Conservation (phyloP, 1,140 invertebrate species). For the Drosophila obscura region DNA sequence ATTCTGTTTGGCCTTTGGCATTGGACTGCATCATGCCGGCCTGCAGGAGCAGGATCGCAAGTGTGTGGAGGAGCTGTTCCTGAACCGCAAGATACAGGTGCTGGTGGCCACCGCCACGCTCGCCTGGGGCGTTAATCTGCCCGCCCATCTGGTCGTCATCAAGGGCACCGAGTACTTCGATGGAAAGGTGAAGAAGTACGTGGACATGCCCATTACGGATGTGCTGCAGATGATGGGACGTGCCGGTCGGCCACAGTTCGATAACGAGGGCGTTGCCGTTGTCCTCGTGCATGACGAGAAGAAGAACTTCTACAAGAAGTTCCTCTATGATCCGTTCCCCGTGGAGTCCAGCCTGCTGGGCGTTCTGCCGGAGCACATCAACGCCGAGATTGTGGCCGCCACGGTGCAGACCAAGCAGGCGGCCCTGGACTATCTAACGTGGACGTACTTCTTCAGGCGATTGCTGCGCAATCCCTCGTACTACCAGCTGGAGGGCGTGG, state of each 20-base stretch:
- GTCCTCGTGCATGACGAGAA: slow-evolving; percentile 99
- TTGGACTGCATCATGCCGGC: slow-evolving; percentile 99
- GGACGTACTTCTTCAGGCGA: slow-evolving; percentile 98
- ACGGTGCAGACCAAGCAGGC: slow-evolving; percentile 97
- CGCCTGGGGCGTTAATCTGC: slow-evolving; percentile 99
- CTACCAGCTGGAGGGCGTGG: slow-evolving; percentile 92
- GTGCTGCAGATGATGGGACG: slow-evolving; percentile 99
- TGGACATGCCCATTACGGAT: slow-evolving; percentile 99
- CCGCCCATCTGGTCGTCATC: slow-evolving; percentile 89
- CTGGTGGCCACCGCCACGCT: slow-evolving; percentile 98
- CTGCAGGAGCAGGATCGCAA: slow-evolving; percentile 95
- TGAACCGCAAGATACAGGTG: slow-evolving; percentile 99
- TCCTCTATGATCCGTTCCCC: slow-evolving; percentile 99
- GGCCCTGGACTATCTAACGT: slow-evolving; percentile 98
- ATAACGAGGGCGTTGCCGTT: slow-evolving; percentile 97
- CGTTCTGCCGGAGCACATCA: slow-evolving; percentile 97
- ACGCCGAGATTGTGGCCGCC: slow-evolving; percentile 98
- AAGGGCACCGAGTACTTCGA: slow-evolving; percentile 99
- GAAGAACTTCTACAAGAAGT: slow-evolving; percentile 99
- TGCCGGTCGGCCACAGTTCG: slow-evolving; percentile 97
- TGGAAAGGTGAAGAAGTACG: slow-evolving; percentile 97
- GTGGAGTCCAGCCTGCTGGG: slow-evolving; percentile 97
- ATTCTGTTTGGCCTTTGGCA: slow-evolving; percentile 97
- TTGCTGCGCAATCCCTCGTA: slow-evolving; percentile 97
- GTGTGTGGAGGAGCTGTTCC: slow-evolving; percentile 97